Evolutionary conservation across 35 echinoderm and acorn worm species (phyloP).

Genomic region (Amphiura filiformis): DNA sequence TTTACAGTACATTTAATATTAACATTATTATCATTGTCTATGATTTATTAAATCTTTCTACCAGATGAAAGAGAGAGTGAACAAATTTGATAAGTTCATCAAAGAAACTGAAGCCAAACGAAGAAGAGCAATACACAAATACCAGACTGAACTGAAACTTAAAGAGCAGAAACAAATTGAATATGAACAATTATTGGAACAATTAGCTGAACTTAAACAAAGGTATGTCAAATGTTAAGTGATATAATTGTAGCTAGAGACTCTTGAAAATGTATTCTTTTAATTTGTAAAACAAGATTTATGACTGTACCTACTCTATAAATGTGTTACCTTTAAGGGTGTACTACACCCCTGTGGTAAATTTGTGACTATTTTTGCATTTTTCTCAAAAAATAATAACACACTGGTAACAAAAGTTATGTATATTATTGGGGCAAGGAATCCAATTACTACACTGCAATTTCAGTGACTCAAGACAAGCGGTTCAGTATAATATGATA

Average conservation of each 20-base stretch:
- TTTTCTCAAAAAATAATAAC: too few relatives aligned
- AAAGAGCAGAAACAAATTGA: conserved; percentile 94
- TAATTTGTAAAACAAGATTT: not conserved
- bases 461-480: too few relatives aligned
- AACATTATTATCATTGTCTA: too few relatives aligned
- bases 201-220: conserved; percentile 72
- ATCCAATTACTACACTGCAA: too few relatives aligned
- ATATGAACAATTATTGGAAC: conserved; percentile 72
- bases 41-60: too few relatives aligned
- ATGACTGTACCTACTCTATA: not conserved
- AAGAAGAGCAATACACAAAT: conserved; percentile 96
- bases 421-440: too few relatives aligned
- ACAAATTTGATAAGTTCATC: conserved; percentile 99
- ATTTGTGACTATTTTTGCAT: too few relatives aligned
- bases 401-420: too few relatives aligned
- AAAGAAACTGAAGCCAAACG: conserved; percentile 96
- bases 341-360: too few relatives aligned
- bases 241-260: not conserved
- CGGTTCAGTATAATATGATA: too few relatives aligned
- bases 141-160: conserved; percentile 84
- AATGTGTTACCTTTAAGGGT: too few relatives aligned
- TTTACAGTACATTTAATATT: too few relatives aligned
- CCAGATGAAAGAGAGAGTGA: conserved; percentile 96
- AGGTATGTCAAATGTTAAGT: conserved; percentile 39
- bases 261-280: not conserved